A percentile compares a stretch with the other conserved stretches of the same genome.
Evolutionary conservation across 2,113 vertebrate species (phyloP).

Genomic region (Ctenomys sociabilis): DNA sequence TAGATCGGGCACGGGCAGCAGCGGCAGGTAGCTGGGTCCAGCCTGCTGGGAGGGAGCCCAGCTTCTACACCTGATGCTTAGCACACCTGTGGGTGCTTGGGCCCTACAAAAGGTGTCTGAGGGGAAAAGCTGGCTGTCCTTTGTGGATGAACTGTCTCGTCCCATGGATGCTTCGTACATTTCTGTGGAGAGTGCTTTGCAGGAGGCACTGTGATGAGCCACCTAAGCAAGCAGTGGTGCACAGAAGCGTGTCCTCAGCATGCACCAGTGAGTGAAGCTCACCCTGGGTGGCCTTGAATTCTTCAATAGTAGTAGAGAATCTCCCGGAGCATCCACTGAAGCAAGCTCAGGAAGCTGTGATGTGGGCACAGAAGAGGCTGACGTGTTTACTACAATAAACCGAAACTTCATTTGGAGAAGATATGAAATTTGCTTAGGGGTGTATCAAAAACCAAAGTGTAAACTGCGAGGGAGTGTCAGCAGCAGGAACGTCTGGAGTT

Average conservation of each 20-base stretch:
- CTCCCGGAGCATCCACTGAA: background rate
- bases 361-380: background rate
- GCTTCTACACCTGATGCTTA: background rate
- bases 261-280: background rate
- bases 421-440: background rate
- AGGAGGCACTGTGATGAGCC: background rate
- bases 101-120: background rate
- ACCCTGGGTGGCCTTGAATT: background rate
- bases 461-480: background rate
- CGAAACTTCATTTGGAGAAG: background rate
- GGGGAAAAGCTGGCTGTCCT: background rate
- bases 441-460: background rate
- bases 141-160: background rate
- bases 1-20: background rate
- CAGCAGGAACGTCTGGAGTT: background rate
- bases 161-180: background rate
- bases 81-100: background rate
- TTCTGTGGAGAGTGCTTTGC: background rate
- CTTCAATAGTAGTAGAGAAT: background rate
- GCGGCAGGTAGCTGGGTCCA: background rate
- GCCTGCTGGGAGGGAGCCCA: background rate
- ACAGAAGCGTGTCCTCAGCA: background rate
- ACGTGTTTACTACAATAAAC: background rate
- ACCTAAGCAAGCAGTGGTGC: background rate
- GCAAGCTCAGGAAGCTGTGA: background rate